Evolutionary conservation across 2,113 vertebrate genomes (phyloP), one percentile per base, ranked within the genome.

Genomic region (Cygnus atratus): DNA sequence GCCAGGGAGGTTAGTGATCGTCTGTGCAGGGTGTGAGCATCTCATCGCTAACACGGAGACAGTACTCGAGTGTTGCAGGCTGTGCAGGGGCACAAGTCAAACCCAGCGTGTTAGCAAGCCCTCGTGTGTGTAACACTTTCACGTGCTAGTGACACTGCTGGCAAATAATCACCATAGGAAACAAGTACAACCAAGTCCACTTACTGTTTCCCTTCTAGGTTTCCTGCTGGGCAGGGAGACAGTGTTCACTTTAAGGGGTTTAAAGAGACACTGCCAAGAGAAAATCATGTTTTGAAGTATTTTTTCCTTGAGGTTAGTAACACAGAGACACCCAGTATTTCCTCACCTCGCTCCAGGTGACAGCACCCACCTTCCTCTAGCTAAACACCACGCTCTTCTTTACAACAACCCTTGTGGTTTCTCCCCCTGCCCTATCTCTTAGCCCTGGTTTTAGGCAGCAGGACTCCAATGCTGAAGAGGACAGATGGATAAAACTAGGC

Each of bases 201-300:
- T 98, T 98, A 98, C 98, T 96, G 97, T 97, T 97, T 95, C 97
- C 96, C 91, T 98, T 95, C 95, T 98, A 97, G 97, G 96, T 77
- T 97, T 98, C 97, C 97, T 98, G 97, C 95, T 98, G 97, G 97
- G 93, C 94, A 98, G 96, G 83, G 97, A 97, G 95, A 97, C 97
- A 75, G 97, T 95, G 97, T 97, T 96, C 97, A 95, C 97, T 96
- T 97, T 98, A 97, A 96, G 74, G 94, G 97, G 74, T 95, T 97
- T 98, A 98, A 98, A 97, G 92, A 93, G 95, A 97, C 80, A 96
- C 97, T 98, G 97, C 96, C 96, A 95, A 98, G 85, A 98, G 97
- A 98, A 98, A 98, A 98, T 72, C 92, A 88, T 7, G 95, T 52
- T 87, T 96, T 97, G 97, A 97, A 96, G 85, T 80, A 77, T 54